Evolutionary conservation across 2,113 vertebrate species (phyloP), one percentile per base, ranked within the genome.

Genomic region (Helogale parvula): DNA sequence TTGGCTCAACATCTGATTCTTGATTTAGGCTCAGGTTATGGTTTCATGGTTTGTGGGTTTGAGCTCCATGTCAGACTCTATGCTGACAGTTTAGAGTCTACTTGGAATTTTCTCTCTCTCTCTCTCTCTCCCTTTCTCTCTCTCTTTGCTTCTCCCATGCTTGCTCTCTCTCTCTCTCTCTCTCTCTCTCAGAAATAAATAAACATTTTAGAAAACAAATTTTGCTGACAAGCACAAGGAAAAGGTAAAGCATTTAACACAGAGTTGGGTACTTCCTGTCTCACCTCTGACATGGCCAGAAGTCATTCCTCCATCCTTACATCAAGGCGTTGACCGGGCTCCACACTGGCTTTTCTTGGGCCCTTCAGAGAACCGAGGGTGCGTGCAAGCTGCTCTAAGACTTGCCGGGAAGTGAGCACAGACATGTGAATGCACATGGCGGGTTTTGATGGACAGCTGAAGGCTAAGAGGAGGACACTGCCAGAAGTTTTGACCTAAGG

Each of bases 391-490:
- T 5, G 38, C 16, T 29, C 38, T 38, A 12, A 69, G 38, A 27
- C 86, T 47, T 79, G 23, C 5, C 69, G 0, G 23, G 80, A 69
- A 31, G 12, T 1, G 14, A 85, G 38, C 14, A 21, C 35, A 25
- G 35, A 47, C 4, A 19, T 1, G 57, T 25, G 45, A 85, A 86
- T 19, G 38, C 0, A 0, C 13, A 17, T 1, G 0, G 27, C 3
- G 15, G 12, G 60, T 38, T 35, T 41, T 16, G 33, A 10, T 57
- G 25, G 60, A 69, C 19, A 17, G 29, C 27, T 21, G 5, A 33
- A 79, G 38, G 2, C 14, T 17, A 65, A 86, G 35, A 23, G 4
- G 15, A 17, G 50, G 27, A 41, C 3, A 29, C 23, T 17, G 7
- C 12, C 10, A 14, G 6, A 14, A 54, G 5, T 33, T 13, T 4